Evolutionary conservation across 2,797 vertebrate species (phyloP), one percentile per base, ranked within the genome.

Genomic region (Zalophus californianus): DNA sequence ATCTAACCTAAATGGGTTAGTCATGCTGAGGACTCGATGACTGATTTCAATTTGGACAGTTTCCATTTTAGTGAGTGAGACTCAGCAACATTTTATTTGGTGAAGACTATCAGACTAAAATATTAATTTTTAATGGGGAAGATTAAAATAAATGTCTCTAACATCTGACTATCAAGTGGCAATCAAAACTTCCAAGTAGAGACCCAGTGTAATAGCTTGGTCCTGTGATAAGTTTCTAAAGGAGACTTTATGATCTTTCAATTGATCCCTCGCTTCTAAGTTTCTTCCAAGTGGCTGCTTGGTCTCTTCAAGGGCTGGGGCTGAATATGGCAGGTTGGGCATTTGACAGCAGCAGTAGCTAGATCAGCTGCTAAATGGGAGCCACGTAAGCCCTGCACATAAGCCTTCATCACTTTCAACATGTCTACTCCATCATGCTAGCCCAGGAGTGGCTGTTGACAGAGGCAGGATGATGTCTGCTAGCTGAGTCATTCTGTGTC

Each of bases 1-100:
- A 77, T 92, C 88, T 95, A 85, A 97, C 35, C 68, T 73, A 86
- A 95, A 90, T 85, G n/a, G 90, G 78, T 86, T 78, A 78, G 93
- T 94, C 96, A 77, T 23, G 41, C 35, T 0, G 35, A 92, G 27
- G 66, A 88, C 62, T 25, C 25, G 35, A 92, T 96, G 82, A 68
- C 73, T 90, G 62, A 44, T 79, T 91, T 96, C 85, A 92, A 18
- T 77, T 80, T 78, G 94, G 66, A 73, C 78, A 20, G 4, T 92
- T 97, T 97, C 96, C 70, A 58, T 86, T 79, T 75, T 38, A 83
- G 58, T 54, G 89, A 93, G 48, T 79, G 77, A 85, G 91, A 82
- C 58, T 95, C 23, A 6, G 91, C 60, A 92, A 58, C 20, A 50
- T 72, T 85, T 92, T 84, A 92, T 86, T 91, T 73, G 15, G 32